Evolutionary conservation across 2,113 vertebrate species (phyloP), one percentile per base, ranked within the genome.

Genomic region (Forbesichthys papilliferus): DNA sequence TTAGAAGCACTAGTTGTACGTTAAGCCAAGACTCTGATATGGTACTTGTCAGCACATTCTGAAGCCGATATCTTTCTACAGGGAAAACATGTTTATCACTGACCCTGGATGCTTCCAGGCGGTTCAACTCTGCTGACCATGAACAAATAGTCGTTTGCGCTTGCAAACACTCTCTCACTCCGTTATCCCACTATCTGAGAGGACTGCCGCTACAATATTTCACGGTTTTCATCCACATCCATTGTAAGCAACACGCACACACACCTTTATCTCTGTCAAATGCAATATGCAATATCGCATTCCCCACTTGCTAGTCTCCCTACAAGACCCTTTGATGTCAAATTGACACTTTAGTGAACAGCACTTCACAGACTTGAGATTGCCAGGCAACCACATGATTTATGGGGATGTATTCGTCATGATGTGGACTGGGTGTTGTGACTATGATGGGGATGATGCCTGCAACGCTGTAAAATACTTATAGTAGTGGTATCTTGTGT

Each of bases 271-370:
- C 58, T 14, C 33, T 7, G 12, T 20, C 59, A 16, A 5, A 36
- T 5, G 46, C 46, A n/a, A 86, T 88, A 87, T 80, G 81, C 82
- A 84, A 80, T 84, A 81, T 84, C 74, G 78, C 75, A 77, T 69
- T 58, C 74, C 73, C 67, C 6, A 18, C 84, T 83, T 56, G 60
- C 71, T 73, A 33, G 68, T 81, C 84, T 81, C 75, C 80, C 81
- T 82, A 84, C 85, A 87, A 87, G 85, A 80, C 77, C 74, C 84
- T 91, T 89, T 92, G 87, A 90, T 88, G 89, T 91, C 79, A 90
- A 90, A 91, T 92, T 91, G 89, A 90, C 88, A 88, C 88, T 92
- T 92, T 86, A 88, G 84, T 86, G 86, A 89, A 88, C 84, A 85
- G 79, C 88, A 69, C 87, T 92, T 90, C 73, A 74, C 84, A 87